Base-by-base conservation (phyloP, 2,797 vertebrate genomes). In the Lophotriccus pileatus region DNA sequence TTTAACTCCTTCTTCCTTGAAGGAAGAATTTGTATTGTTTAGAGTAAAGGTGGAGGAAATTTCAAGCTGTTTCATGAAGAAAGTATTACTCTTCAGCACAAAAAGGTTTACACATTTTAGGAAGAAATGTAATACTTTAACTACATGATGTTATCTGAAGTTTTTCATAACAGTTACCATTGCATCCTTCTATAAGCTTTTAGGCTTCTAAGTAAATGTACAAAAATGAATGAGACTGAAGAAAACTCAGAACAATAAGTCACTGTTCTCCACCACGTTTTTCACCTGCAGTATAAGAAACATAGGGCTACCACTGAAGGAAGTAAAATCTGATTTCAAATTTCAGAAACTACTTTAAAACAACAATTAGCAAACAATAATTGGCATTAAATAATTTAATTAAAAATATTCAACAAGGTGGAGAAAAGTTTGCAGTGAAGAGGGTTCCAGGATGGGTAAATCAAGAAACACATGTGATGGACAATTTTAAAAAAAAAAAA, bases 381-480 rank as follows among this genome's bases (percentile, higher is more conserved):
- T 30, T 24, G 4, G 3, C 11, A 41, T 12, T 9, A 83, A 11
- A 87, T 2, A 43, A 80, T 15, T 84, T 20, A 73, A 56, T 64
- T 58, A 10, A 12, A 84, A 83, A 47, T 24, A 37, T 34, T 58
- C 70, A 63, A 13, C 7, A 55, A 59, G 7, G 24, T 6, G 2
- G 18, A 76, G 28, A 77, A 84, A 77, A 49, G 8, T 58, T 32
- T 67, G 32, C 23, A 53, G 37, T 28, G 47, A 53, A 81, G 4
- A 23, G 8, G 43, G 25, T 11, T 58, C 22, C 32, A 11, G 58
- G 39, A 55, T 1, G 83, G 14, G 16, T 58, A 68, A 93, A 81
- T 24, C 11, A 76, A 84, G 24, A 21, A 87, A 43, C 4, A 46
- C 4, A 15, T 0, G 0, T 30, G 18, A 67, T 3, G 4, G 7